Conservation (phyloP, 2,797 vertebrate species). For the Halcyon leucocephala region DNA sequence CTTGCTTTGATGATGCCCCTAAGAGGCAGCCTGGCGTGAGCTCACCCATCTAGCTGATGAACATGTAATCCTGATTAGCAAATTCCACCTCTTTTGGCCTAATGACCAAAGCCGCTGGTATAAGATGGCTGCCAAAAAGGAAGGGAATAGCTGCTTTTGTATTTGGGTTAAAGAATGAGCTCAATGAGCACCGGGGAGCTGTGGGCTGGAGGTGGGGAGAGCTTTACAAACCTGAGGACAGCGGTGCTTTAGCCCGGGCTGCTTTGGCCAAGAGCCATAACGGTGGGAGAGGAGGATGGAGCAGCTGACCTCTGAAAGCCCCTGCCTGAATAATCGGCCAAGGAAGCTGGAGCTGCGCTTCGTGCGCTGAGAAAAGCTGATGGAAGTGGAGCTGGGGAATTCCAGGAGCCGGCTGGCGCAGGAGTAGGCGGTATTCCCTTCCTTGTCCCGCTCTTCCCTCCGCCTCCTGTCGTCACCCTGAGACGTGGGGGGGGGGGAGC, state of each 20-base stretch:
- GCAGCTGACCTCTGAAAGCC: not conserved
- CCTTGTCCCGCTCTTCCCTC: not conserved
- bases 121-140: not conserved
- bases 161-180: not conserved
- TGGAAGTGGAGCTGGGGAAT: not conserved
- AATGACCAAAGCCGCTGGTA: fast-evolving
- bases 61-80: not conserved
- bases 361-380: fast-evolving
- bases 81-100: not conserved
- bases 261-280: fast-evolving
- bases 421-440: not conserved
- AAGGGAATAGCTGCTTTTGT: not conserved
- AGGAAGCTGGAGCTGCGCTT: too few relatives aligned
- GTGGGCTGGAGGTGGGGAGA: not conserved
- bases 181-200: not conserved
- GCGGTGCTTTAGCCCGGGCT: not conserved
- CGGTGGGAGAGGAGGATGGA: not conserved
- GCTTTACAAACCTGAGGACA: not conserved
- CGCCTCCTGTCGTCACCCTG: slow-evolving; percentile 11
- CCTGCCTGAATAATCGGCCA: not conserved
- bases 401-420: not conserved
- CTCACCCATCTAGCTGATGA: not conserved
- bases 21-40: not conserved
- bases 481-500: not conserved
- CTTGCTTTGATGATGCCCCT: not conserved